A percentile compares a stretch with the other conserved stretches of the same genome.
phyloP scores from a whole-genome alignment of 1,140 invertebrate genomes.

The Nilaparvata lugens region DNA sequence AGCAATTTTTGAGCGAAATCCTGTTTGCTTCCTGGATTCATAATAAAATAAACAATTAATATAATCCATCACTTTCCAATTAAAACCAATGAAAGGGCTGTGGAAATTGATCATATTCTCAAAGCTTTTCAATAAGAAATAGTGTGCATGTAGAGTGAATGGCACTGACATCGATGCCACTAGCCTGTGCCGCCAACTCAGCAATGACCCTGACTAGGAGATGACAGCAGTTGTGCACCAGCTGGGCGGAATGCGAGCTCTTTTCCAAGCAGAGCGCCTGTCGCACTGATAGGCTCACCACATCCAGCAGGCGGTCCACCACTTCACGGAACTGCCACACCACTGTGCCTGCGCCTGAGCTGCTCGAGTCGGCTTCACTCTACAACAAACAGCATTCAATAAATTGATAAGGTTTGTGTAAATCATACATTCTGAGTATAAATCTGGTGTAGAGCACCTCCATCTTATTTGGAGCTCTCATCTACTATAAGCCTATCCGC shows the following conservation, averaged over 20 bases:
- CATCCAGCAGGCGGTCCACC: constrained; percentile 67
- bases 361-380: constrained; percentile 40
- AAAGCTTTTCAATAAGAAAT: too few relatives aligned
- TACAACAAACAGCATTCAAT: constrained; percentile 27
- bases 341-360: constrained; percentile 16
- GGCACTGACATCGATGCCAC: constrained; percentile 46
- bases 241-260: constrained; percentile 43
- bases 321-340: constrained; percentile 76
- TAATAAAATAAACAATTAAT: too few relatives aligned
- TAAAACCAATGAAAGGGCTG: too few relatives aligned
- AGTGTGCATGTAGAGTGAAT: too few relatives aligned
- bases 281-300: constrained; percentile 70
- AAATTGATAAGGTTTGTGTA: neutral
- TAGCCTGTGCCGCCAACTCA: constrained; percentile 76
- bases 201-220: constrained; percentile 76
- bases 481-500: too few relatives aligned
- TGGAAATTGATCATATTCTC: too few relatives aligned
- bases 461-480: too few relatives aligned
- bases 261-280: constrained; percentile 49
- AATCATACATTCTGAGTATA: neutral
- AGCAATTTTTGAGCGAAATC: too few relatives aligned
- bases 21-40: too few relatives aligned
- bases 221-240: constrained; percentile 79
- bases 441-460: too few relatives aligned
- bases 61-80: too few relatives aligned